phyloP scores from a whole-genome alignment of 1,140 invertebrate genomes.

The Drosophila neocordata region DNA sequence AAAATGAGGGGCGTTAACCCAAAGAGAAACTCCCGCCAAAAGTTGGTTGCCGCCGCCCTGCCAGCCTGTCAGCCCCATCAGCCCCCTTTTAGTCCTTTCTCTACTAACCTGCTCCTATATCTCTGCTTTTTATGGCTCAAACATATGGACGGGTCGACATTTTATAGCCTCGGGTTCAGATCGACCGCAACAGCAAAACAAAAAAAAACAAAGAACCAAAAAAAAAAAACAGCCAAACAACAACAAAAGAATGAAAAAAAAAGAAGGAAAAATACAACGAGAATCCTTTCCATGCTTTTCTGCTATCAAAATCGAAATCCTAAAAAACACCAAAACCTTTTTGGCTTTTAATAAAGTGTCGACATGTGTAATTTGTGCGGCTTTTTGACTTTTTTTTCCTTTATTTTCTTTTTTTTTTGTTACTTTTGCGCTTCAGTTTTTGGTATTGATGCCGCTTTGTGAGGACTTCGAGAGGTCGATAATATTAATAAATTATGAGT shows the following conservation, averaged over 20 bases:
- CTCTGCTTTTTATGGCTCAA: slow-evolving; percentile 30
- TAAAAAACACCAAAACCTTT: slow-evolving; percentile 40
- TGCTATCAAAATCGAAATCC: slow-evolving; percentile 58
- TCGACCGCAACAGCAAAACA: slow-evolving; percentile 56
- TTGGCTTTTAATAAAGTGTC: slow-evolving; percentile 76
- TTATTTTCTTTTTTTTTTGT: too few relatives aligned
- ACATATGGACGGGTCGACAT: slow-evolving; percentile 73
- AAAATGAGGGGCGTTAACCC: slow-evolving; percentile 45
- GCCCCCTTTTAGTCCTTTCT: too few relatives aligned
- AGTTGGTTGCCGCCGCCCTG: slow-evolving; percentile 45
- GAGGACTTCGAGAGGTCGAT: slow-evolving; percentile 28
- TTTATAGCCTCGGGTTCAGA: slow-evolving; percentile 72
- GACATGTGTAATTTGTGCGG: slow-evolving; percentile 78
- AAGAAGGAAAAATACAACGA: slow-evolving; percentile 27
- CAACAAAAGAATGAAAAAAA: slow-evolving; percentile 40
- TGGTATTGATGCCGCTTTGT: not conserved
- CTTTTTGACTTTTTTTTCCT: slow-evolving; percentile 41
- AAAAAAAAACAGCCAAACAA: not conserved
- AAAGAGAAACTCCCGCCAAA: slow-evolving; percentile 59
- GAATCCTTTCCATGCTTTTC: slow-evolving; percentile 56
- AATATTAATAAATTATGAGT: slow-evolving; percentile 75
- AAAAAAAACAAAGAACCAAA: slow-evolving; percentile 29
- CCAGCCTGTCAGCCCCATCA: too few relatives aligned
- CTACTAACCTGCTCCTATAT: not conserved
- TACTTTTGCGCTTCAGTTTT: not conserved